Evolutionary conservation across 1,140 invertebrate species (phyloP).

Genomic region (Drosophila malerkotliana): DNA sequence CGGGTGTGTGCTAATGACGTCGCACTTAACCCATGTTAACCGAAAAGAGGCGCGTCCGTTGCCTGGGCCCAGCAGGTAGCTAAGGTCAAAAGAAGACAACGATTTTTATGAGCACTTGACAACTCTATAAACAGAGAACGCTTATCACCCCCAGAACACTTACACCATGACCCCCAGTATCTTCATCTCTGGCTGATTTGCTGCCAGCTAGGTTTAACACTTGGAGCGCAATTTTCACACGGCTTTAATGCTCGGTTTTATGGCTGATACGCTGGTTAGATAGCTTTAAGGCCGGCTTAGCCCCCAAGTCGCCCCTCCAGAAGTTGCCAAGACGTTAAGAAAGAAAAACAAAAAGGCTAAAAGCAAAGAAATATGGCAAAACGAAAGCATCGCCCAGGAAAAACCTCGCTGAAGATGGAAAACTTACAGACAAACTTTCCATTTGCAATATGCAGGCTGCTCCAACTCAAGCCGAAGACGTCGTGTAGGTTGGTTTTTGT

Average conservation of each 20-base stretch:
- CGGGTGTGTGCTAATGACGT: conserved; percentile 66
- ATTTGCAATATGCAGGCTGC: conserved; percentile 41
- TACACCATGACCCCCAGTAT: conserved; percentile 6
- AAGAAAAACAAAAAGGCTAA: conserved; percentile 9
- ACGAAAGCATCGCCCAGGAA: conserved; percentile 59
- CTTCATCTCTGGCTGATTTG: not conserved
- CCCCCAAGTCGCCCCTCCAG: conserved; percentile 16
- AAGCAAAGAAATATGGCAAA: conserved; percentile 48
- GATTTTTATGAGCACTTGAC: conserved; percentile 73
- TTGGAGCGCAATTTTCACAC: conserved; percentile 62
- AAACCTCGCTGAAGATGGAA: conserved; percentile 39
- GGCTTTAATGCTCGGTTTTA: conserved; percentile 61
- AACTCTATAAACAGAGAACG: conserved; percentile 68
- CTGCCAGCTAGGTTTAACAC: conserved; percentile 24
- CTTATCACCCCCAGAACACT: conserved; percentile 51
- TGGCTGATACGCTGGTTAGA: conserved; percentile 57
- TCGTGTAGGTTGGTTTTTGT: conserved; percentile 33
- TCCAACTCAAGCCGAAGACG: conserved; percentile 33
- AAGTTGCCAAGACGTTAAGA: conserved; percentile 13
- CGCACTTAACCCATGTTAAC: conserved; percentile 67
- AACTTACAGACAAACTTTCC: conserved; percentile 59
- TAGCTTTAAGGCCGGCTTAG: conserved; percentile 59
- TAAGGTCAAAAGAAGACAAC: conserved; percentile 27
- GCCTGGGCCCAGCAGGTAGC: conserved; percentile 44
- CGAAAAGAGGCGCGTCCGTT: conserved; percentile 56